Percentiles rank a stretch among this genome's conserved stretches.
These are phyloP conservation scores for Folsomia candida DNA, from an alignment of 2,888 invertebrate genomes.

Conservation along the genomic window DNA sequence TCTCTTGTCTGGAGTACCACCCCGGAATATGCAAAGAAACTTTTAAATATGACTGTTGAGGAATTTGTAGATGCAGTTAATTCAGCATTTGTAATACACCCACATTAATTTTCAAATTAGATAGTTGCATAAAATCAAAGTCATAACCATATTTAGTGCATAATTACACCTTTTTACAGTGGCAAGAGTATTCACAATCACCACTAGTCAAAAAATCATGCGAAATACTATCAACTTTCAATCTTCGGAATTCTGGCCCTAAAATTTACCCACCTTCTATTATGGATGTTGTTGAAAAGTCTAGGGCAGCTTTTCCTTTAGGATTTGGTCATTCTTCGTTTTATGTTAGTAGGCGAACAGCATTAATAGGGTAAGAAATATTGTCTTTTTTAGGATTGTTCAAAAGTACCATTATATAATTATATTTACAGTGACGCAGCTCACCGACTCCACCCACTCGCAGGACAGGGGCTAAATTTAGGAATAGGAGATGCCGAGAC, in stretches of 20 bases:
- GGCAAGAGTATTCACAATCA: slow-evolving; percentile 63
- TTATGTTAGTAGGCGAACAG: slow-evolving; percentile 78
- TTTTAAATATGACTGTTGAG: slow-evolving; percentile 68
- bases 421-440: slow-evolving; percentile 69
- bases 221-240: slow-evolving; percentile 38
- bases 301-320: slow-evolving; percentile 86
- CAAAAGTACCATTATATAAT: background rate
- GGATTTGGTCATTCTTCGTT: slow-evolving; percentile 84
- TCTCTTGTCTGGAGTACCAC: slow-evolving; percentile 94
- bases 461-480: slow-evolving; percentile 96
- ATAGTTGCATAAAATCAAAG: background rate
- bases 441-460: slow-evolving; percentile 90
- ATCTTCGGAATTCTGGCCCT: slow-evolving; percentile 29
- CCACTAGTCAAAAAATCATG: slow-evolving; percentile 39
- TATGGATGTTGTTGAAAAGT: slow-evolving; percentile 55
- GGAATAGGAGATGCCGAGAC: slow-evolving; percentile 89
- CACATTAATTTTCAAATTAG: slow-evolving; percentile 1
- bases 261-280: slow-evolving; percentile 46
- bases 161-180: slow-evolving; percentile 54
- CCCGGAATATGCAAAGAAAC: slow-evolving; percentile 68
- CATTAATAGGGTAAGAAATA: slow-evolving; percentile 73
- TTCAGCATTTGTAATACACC: slow-evolving; percentile 69
- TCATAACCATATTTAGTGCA: background rate
- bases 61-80: slow-evolving; percentile 86
- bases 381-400: background rate